phyloP scores from a whole-genome alignment of 2,797 vertebrate genomes.

The Sebastes miniatus region DNA sequence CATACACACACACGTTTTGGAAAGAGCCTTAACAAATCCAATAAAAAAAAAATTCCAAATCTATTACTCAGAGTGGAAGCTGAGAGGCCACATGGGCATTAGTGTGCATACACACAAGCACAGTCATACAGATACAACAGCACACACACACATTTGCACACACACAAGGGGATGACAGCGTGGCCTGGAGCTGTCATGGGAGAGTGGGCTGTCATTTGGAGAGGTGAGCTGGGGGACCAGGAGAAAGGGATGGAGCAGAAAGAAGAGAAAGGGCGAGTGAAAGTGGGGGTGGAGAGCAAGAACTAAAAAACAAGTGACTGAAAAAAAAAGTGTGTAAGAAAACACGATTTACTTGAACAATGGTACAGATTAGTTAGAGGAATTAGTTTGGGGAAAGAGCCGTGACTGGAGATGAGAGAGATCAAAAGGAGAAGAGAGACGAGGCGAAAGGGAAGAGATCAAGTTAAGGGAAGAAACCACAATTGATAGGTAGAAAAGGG shows the following conservation, averaged over 20 bases:
- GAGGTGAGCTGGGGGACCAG: constrained; percentile 28
- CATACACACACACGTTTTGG: background rate
- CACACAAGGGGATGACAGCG: constrained; percentile 29
- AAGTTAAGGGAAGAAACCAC: constrained; percentile 24
- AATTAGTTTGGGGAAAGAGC: constrained; percentile 3
- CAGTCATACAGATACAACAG: constrained; percentile 9
- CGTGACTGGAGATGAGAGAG: background rate
- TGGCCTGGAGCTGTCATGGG: constrained; percentile 46
- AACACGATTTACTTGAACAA: constrained; percentile 14
- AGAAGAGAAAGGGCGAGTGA: background rate
- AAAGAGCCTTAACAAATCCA: constrained; percentile 26
- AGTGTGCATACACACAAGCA: constrained; percentile 13
- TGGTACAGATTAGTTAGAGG: background rate
- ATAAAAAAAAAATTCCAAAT: background rate
- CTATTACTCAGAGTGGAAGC: constrained; percentile 38
- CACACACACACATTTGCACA: background rate
- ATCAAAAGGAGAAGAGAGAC: background rate
- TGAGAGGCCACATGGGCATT: constrained; percentile 19
- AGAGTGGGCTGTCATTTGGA: constrained; percentile 63
- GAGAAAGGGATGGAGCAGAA: constrained; percentile 1
- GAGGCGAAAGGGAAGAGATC: background rate
- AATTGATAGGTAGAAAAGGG: constrained; percentile 24
- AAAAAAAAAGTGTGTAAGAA: background rate
- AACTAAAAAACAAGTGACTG: background rate
- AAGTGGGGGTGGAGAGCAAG: background rate